phyloP scores from a whole-genome alignment of 2,888 invertebrate genomes.

The Sussaba pulchella region DNA sequence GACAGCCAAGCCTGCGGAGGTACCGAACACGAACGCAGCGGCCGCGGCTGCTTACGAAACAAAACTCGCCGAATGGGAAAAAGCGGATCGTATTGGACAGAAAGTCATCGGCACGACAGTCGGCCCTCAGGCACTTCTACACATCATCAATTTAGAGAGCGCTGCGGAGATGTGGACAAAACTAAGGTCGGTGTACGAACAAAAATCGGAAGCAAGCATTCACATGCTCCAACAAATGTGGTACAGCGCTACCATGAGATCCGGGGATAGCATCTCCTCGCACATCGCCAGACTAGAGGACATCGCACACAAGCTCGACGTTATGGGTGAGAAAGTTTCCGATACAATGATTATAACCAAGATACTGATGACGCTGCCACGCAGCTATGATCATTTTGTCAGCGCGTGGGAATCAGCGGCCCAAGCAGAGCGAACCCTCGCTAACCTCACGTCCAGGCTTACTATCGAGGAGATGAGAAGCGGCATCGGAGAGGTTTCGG shows the following conservation, averaged over 20 bases:
- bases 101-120: constrained; percentile 71
- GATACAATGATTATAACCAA: constrained; percentile 33
- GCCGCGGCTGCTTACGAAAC: neutral
- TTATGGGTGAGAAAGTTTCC: constrained; percentile 37
- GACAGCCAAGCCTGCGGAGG: neutral
- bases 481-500: neutral
- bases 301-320: constrained; percentile 44
- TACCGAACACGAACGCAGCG: constrained; percentile 18
- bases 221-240: constrained; percentile 55
- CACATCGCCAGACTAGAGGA: constrained; percentile 70
- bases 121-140: constrained; percentile 67
- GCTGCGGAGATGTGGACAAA: constrained; percentile 75
- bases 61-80: constrained; percentile 59
- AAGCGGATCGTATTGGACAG: constrained; percentile 70
- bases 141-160: constrained; percentile 71
- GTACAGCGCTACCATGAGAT: constrained; percentile 57
- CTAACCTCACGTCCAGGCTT: constrained; percentile 31
- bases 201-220: constrained; percentile 71
- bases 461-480: constrained; percentile 28
- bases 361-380: constrained; percentile 67
- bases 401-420: constrained; percentile 62
- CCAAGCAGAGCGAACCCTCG: constrained; percentile 27
- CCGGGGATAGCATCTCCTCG: constrained; percentile 63
- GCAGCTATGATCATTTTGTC: constrained; percentile 67
- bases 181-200: constrained; percentile 71